Evolutionary conservation across 1,140 invertebrate species (phyloP), one percentile per base, ranked within the genome.

Genomic region (Zeugodacus cucurbitae): DNA sequence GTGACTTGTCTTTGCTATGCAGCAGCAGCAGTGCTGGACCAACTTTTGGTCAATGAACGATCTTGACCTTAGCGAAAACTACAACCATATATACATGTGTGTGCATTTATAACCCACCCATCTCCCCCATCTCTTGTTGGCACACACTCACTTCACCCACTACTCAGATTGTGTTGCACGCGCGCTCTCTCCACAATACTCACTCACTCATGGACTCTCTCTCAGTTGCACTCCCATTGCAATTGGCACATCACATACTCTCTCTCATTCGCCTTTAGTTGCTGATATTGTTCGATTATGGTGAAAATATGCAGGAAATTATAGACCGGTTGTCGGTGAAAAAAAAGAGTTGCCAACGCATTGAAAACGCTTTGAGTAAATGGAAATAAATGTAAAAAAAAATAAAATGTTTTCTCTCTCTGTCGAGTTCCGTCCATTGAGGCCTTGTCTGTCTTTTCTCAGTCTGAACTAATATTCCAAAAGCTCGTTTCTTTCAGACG

Each of bases 41-140:
- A 82, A 48, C 74, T 82, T 82, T 82, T 82, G 74, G 74, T 82
- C 74, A 82, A 82, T 82, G 74, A 82, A 82, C 74, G 74, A 82
- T 82, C 74, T 82, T 82, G 74, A 82, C 74, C 74, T 82, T 82
- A 82, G 74, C 44, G 44, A 48, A 37, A n/a, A n/a, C n/a, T n/a
- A n/a, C n/a, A n/a, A n/a, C 10, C 32, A 70, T 48, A 82, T 37
- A 10, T 70, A n/a, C 67, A 34, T 29, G 11, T 29, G 26, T 74
- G 32, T 62, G n/a, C 58, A 62, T 62, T 62, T 62, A 26, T 26
- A 62, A 62, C 1, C 22, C 58, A 62, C 58, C 22, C 58, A 62
- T 54, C 6, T 54, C 62, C 22, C n/a, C 62, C 62, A 8, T 74
- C 32, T 37, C 67, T 37, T 37, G 20, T 20, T 74, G 7, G 34